These are phyloP conservation scores for Mylabris phalerata DNA, from an alignment of 1,140 invertebrate genomes.

Conservation along the genomic window DNA sequence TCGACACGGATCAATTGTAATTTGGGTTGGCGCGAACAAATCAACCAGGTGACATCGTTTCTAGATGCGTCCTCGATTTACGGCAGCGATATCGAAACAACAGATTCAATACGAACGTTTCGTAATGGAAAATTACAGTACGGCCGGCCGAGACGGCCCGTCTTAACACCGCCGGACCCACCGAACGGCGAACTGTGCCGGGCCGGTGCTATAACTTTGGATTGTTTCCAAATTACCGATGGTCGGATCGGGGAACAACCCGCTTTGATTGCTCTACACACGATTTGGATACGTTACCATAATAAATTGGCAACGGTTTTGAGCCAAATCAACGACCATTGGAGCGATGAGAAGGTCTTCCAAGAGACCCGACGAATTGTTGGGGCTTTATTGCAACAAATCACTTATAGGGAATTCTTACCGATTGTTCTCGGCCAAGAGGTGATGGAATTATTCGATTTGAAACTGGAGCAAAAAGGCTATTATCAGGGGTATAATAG, in stretches of 20 bases:
- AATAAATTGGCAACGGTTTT: constrained; percentile 79
- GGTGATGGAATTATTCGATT: constrained; percentile 64
- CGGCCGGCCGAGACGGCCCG: constrained; percentile 48
- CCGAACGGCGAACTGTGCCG: constrained; percentile 51
- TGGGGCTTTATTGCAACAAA: constrained; percentile 75
- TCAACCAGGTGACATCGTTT: constrained; percentile 79
- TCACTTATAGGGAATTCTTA: constrained; percentile 83
- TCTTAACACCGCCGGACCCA: constrained; percentile 49
- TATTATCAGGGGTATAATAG: constrained; percentile 70
- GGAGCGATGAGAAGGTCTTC: constrained; percentile 80
- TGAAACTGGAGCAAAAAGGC: constrained; percentile 55
- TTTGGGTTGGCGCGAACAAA: constrained; percentile 65
- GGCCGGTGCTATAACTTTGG: constrained; percentile 57
- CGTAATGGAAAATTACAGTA: constrained; percentile 59
- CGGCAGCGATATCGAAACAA: constrained; percentile 72
- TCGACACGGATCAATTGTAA: constrained; percentile 63
- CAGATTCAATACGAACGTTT: constrained; percentile 64
- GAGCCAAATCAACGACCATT: constrained; percentile 70
- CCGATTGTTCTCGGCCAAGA: constrained; percentile 67
- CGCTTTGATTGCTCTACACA: constrained; percentile 79
- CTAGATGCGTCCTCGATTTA: constrained; percentile 90
- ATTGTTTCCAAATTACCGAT: constrained; percentile 72
- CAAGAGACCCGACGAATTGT: constrained; percentile 83
- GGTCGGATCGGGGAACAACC: constrained; percentile 78
- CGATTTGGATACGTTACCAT: constrained; percentile 82